These are phyloP conservation scores for Axea sp. DNA, from an alignment of 2,888 invertebrate genomes.

Conservation along the genomic window DNA sequence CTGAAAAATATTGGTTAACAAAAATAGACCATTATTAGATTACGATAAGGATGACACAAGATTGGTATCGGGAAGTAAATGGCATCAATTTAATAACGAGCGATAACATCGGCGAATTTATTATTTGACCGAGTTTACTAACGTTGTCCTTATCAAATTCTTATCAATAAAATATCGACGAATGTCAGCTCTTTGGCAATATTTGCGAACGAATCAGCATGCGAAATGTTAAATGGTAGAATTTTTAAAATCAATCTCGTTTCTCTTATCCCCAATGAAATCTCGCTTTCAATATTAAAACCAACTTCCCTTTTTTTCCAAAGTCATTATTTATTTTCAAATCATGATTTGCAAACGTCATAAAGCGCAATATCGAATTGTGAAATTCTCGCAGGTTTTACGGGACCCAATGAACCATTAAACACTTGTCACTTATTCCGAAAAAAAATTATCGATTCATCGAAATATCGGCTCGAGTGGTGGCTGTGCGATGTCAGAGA, in stretches of 20 bases:
- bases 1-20: constrained; percentile 48
- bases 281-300: background rate
- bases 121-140: constrained; percentile 62
- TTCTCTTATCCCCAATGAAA: background rate
- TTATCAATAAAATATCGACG: constrained; percentile 60
- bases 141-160: constrained; percentile 52
- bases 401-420: constrained; percentile 39
- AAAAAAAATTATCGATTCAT: constrained; percentile 51
- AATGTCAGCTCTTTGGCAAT: constrained; percentile 50
- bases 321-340: background rate
- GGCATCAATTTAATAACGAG: constrained; percentile 60
- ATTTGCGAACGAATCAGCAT: constrained; percentile 36
- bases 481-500: constrained; percentile 32
- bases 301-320: background rate
- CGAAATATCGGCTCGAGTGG: constrained; percentile 42
- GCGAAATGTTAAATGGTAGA: constrained; percentile 12
- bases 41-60: constrained; percentile 59
- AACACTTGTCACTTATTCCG: constrained; percentile 42
- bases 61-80: constrained; percentile 56
- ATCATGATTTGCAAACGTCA: constrained; percentile 6
- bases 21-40: constrained; percentile 59
- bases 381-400: constrained; percentile 17
- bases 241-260: constrained; percentile 11
- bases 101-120: constrained; percentile 59
- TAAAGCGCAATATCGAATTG: constrained; percentile 1